Evolutionary conservation across 2,797 vertebrate species (phyloP).

Genomic region (Sebastes itinus): DNA sequence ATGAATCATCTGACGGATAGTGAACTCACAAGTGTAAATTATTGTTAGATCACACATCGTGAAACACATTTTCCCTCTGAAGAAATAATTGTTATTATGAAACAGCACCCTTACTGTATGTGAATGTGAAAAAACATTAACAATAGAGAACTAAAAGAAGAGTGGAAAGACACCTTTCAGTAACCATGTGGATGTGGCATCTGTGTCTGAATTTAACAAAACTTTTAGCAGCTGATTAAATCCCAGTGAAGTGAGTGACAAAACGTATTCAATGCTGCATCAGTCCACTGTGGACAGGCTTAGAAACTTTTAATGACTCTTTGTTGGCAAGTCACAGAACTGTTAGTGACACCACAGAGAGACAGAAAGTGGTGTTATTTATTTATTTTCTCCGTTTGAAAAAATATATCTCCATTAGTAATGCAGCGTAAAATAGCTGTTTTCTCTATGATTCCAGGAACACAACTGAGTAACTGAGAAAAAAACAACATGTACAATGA

Average conservation of each 20-base stretch:
- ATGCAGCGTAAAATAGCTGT: constrained; percentile 40
- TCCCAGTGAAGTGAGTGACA: constrained; percentile 29
- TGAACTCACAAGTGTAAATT: background rate
- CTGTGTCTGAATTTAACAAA: constrained; percentile 36
- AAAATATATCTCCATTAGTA: constrained; percentile 20
- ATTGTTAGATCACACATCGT: constrained; percentile 7
- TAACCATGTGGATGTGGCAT: background rate
- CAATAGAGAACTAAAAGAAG: background rate
- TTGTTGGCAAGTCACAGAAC: constrained; percentile 69
- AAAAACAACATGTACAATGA: constrained; percentile 3
- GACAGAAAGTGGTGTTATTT: constrained; percentile 41
- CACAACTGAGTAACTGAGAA: background rate
- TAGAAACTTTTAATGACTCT: constrained; percentile 79
- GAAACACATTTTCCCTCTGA: background rate
- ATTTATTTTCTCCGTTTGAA: constrained; percentile 32
- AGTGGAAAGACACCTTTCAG: constrained; percentile 2
- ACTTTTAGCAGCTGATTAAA: constrained; percentile 54
- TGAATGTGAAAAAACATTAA: constrained; percentile 4
- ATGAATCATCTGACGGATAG: background rate
- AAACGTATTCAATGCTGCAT: constrained; percentile 29
- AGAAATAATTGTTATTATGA: background rate
- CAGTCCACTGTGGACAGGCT: constrained; percentile 40
- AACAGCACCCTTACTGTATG: background rate
- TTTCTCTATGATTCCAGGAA: constrained; percentile 25
- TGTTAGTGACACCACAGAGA: constrained; percentile 54